Evolutionary conservation across 2,888 invertebrate species (phyloP), one percentile per base, ranked within the genome.

Genomic region (Drosophila cyrtoloma): DNA sequence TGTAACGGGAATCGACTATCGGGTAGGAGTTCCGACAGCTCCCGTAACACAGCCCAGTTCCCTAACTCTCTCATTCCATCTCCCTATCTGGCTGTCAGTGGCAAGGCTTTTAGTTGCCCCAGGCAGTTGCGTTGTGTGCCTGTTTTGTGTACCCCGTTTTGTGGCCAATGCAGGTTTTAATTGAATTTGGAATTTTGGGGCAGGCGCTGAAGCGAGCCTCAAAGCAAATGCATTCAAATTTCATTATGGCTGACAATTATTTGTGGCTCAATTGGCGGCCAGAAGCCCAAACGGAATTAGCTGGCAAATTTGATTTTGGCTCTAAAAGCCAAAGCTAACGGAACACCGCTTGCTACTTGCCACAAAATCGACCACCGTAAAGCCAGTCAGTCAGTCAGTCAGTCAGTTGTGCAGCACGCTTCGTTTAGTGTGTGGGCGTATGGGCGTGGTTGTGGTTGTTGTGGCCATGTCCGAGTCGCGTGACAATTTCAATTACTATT

Each of bases 151-250:
- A 47, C 3, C 44, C 51, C 60, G 50, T 61, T 47, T 56, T 70
- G 55, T 35, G 61, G 44, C 58, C 55, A 53, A 69, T 58, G 60
- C 72, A 61, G 67, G 28, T 83, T 86, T 90, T 88, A 90, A 90
- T 86, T 88, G 86, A 90, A 88, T 86, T 83, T 83, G 68, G 62
- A 81, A 77, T 69, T 81, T 87, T 76, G 37, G 61, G 60, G 57
- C 56, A 37, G 22, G 22, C 16, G 44, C 51, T 55, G 50, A 63
- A 53, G 56, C 51, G 52, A 42, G 0, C 28, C 73, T 64, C 52
- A 77, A 70, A 71, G 86, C 73, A 33, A 42, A 63, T 65, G 66
- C 71, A 65, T 55, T 58, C 67, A 67, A 83, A 84, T 83, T 81
- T 75, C 66, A 69, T 78, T 82, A 74, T 63, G 77, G 12, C 71